phyloP scores from a whole-genome alignment of 2,113 vertebrate species.

The Opisthocomus hoazin region DNA sequence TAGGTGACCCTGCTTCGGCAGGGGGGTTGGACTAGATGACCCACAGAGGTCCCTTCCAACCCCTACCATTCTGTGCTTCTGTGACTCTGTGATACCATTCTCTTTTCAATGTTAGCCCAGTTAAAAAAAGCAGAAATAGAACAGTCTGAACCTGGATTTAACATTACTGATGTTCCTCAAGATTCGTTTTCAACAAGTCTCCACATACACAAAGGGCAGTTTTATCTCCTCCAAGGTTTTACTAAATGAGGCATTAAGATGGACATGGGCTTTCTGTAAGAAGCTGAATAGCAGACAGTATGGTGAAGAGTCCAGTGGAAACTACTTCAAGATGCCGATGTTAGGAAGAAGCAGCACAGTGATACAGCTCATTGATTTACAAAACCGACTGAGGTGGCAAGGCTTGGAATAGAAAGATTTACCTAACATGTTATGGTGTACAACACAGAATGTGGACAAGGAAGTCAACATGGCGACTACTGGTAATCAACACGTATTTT shows the following conservation, averaged over 20 bases:
- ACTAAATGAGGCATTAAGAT: not conserved
- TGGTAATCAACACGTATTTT: not conserved
- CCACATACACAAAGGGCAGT: not conserved
- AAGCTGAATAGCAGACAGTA: not conserved
- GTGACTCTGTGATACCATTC: not conserved
- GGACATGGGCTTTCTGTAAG: not conserved
- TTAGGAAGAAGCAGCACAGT: not conserved
- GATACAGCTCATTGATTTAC: not conserved
- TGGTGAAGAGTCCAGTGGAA: not conserved
- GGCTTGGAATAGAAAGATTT: not conserved
- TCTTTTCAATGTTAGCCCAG: not conserved
- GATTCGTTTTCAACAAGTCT: not conserved
- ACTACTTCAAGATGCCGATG: not conserved
- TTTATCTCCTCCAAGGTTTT: not conserved
- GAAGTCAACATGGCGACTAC: not conserved
- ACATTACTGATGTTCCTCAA: not conserved
- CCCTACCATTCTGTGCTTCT: too few relatives aligned
- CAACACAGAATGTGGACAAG: not conserved
- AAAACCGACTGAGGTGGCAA: not conserved
- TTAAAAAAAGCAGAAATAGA: not conserved
- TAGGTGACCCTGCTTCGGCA: too few relatives aligned
- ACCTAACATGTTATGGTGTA: not conserved
- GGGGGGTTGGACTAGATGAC: too few relatives aligned
- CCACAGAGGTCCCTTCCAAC: too few relatives aligned
- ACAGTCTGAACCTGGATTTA: not conserved